Evolutionary conservation across 1,140 invertebrate genomes (phyloP), one percentile per base, ranked within the genome.

Genomic region (Eriocheir sinensis): DNA sequence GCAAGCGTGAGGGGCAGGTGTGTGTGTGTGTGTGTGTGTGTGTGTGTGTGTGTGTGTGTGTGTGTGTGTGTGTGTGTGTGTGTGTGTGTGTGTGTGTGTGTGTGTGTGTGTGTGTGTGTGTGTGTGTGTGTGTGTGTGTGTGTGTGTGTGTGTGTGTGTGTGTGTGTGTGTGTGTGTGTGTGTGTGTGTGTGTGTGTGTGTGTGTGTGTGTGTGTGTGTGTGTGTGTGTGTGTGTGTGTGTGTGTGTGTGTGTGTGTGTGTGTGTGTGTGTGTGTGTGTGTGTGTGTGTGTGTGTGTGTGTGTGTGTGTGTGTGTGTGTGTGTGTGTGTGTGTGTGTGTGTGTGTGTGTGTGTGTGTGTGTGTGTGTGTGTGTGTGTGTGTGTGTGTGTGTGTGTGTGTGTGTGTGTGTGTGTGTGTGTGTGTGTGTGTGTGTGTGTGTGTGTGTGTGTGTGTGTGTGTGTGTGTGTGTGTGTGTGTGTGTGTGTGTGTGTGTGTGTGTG

Each of bases 401-500:
- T 88, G 40, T 88, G 40, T 88, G 36, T 88, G 40, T 88, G 36
- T 88, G 40, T 88, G 36, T 88, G 40, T 88, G 36, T 88, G 40
- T 88, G 36, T 88, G 40, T 88, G 36, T 88, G 40, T 88, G 36
- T 88, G 40, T 88, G 36, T 88, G 40, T 88, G 36, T 88, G 40
- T 88, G 36, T 88, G 40, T 88, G 85, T 88, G 40, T 88, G 36
- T 88, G 40, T 88, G 36, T 88, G 40, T 88, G 36, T 88, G 40
- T 88, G 36, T 41, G 36, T 41, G 36, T 41, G 41, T 41, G 41
- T 41, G 41, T 41, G 21, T 41, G 34, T 81, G 27, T 8, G 79
- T 9, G 85, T 36, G 85, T 36, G 85, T 9, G 85, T 36, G 85
- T 36, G 38, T 36, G 85, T 85, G 32, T 85, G 81, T 85, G 32